Evolutionary conservation across 1,140 invertebrate genomes (phyloP).

Genomic region (Physella acuta): DNA sequence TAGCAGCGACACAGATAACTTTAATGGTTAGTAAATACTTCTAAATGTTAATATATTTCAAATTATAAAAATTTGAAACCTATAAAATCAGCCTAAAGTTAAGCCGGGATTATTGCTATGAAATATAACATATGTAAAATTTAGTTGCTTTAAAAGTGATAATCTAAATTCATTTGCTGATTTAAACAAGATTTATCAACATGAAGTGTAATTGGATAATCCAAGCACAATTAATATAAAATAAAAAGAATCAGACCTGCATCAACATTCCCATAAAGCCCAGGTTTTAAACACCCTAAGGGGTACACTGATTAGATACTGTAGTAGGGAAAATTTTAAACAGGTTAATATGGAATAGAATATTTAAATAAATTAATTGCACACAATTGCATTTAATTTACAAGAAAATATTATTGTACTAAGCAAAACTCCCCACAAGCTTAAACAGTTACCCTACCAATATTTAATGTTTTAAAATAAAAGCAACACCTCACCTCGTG

Average conservation of each 20-base stretch:
- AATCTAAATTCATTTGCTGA: background rate
- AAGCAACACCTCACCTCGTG: conserved; percentile 73
- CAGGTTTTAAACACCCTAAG: conserved; percentile 93
- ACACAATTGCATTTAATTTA: background rate
- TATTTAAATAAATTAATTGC: background rate
- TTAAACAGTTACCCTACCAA: background rate
- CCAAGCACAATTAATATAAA: background rate
- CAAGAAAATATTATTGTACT: conserved; percentile 1
- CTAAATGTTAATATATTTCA: too few relatives aligned
- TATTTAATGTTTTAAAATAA: background rate
- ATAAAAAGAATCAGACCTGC: conserved; percentile 66
- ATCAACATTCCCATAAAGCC: conserved; percentile 98
- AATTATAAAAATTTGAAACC: too few relatives aligned
- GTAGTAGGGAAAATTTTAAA: too few relatives aligned
- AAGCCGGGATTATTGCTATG: too few relatives aligned
- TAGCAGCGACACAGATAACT: too few relatives aligned
- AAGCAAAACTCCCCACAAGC: too few relatives aligned
- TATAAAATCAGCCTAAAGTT: too few relatives aligned
- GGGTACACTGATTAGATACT: conserved; percentile 92
- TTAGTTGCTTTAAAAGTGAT: too few relatives aligned
- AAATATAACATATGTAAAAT: too few relatives aligned
- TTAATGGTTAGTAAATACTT: too few relatives aligned
- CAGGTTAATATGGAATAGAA: too few relatives aligned
- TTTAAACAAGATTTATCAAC: background rate
- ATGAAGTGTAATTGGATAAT: background rate